Evolutionary conservation across 1,140 invertebrate species (phyloP), one percentile per base, ranked within the genome.

Genomic region (Scylla paramamosain): DNA sequence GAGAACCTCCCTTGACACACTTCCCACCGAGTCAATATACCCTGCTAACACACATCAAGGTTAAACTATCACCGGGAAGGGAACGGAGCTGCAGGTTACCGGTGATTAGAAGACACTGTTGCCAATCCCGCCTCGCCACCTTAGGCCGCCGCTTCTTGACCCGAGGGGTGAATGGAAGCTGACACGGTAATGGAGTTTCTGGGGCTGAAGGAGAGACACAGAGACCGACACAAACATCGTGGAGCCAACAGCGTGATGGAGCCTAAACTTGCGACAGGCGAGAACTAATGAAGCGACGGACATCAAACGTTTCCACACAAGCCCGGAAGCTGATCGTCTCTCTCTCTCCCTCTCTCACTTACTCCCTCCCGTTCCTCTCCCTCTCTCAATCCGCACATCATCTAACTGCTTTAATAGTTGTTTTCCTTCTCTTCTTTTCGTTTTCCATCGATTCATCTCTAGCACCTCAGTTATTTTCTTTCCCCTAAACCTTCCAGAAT

Each of bases 251-350:
- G 12, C 20, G 67, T 25, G 67, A 77, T 77, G 67, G 67, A 77
- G 67, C 20, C 67, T 77, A n/a, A 77, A 77, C 67, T 77, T 77
- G 67, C 67, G 67, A 77, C 67, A 77, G 67, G 67, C 67, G 67
- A 77, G 20, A 77, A 77, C 67, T 77, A 77, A 77, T 77, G 67
- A 77, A 77, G 12, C 20, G 67, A 77, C 67, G n/a, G 67, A 77
- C 67, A 77, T 77, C 67, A 77, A 77, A 77, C 67, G 67, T 77
- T 77, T 77, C 67, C 67, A n/a, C 67, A 20, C 67, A n/a, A 77
- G 67, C 67, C 67, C 67, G 67, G 67, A 77, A 77, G 67, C 20
- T 25, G n/a, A 77, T 77, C 67, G 67, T n/a, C 67, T 52, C 28
- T n/a, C 31, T 10, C n/a, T 59, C 48, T 31, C 46, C 28, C 45